A percentile compares a stretch with the other conserved stretches of the same genome.
Evolutionary conservation across 2,888 invertebrate species (phyloP).

Genomic region (Drosophila kambysellisi): DNA sequence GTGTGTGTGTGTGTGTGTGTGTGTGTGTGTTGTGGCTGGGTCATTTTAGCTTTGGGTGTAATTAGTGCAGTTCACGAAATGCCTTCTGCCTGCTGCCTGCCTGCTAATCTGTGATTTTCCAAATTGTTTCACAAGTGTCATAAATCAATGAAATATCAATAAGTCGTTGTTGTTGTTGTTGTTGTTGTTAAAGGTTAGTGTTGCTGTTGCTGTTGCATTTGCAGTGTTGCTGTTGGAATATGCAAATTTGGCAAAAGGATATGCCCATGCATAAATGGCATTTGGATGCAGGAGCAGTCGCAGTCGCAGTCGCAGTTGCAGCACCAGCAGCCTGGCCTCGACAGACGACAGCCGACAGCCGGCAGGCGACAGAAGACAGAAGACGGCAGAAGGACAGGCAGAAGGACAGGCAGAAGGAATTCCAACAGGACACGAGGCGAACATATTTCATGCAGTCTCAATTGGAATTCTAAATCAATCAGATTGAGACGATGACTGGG

Average conservation of each 20-base stretch:
- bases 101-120: conserved; percentile 84
- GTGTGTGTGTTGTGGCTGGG: conserved; percentile 16
- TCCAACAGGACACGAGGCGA: conserved; percentile 64
- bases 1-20: background rate
- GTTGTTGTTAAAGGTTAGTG: conserved; percentile 8
- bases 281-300: conserved; percentile 29
- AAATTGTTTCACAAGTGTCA: conserved; percentile 84
- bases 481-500: conserved; percentile 79
- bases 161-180: conserved; percentile 68
- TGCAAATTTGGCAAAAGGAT: conserved; percentile 83
- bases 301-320: background rate
- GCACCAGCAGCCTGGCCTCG: conserved; percentile 13
- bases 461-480: conserved; percentile 85
- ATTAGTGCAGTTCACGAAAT: conserved; percentile 59
- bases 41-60: conserved; percentile 72
- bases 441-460: conserved; percentile 84
- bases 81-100: conserved; percentile 18
- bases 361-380: conserved; percentile 28
- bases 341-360: conserved; percentile 45
- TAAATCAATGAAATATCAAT: conserved; percentile 85
- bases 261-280: conserved; percentile 72
- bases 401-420: background rate
- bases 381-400: background rate
- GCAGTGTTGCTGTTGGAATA: conserved; percentile 76
- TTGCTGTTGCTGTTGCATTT: conserved; percentile 33